Evolutionary conservation across 2,797 vertebrate genomes (phyloP), one percentile per base, ranked within the genome.

Genomic region (Phalloptychus januarius): DNA sequence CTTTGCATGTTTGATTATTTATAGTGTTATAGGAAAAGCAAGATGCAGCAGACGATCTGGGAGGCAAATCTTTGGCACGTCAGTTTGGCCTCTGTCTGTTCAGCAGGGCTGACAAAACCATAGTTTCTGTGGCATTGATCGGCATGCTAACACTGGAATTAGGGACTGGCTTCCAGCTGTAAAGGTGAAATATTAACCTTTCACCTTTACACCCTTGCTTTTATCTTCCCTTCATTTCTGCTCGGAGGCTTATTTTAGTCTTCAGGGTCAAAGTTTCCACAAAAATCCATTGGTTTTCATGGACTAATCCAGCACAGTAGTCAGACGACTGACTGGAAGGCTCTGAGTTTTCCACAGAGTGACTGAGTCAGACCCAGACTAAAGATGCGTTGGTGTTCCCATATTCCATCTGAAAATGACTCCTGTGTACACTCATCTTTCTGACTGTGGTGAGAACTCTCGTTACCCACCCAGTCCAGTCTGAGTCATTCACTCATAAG

Each of bases 321-420:
- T 75, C 77, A 69, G 88, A 70, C 91, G 87, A 91, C 79, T 88
- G 79, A 83, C 82, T 81, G 88, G 85, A 85, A 77, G 83, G 82
- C 74, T 78, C 65, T 13, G 75, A 86, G 81, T 73, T 92, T 94
- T 93, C 92, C 92, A 89, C 86, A 82, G 67, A 74, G 58, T 93
- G 93, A 94, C 75, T 93, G 92, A 95, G 79, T 95, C 94, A 93
- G 83, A 90, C 87, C 83, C 87, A 79, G 86, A 80, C 83, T 79
- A 80, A 85, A 85, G 85, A 87, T 80, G 80, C 86, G 85, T 86
- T 78, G 82, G 70, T 13, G 65, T 90, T 92, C 89, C 85, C 78
- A 77, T 83, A 75, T 79, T 70, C 65, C 70, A 56, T 73, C 44
- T 36, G 63, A 81, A 71, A 77, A 79, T 65, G 82, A 88, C 72